Evolutionary conservation across 2,797 vertebrate species (phyloP), one percentile per base, ranked within the genome.

Genomic region (Nasua narica): DNA sequence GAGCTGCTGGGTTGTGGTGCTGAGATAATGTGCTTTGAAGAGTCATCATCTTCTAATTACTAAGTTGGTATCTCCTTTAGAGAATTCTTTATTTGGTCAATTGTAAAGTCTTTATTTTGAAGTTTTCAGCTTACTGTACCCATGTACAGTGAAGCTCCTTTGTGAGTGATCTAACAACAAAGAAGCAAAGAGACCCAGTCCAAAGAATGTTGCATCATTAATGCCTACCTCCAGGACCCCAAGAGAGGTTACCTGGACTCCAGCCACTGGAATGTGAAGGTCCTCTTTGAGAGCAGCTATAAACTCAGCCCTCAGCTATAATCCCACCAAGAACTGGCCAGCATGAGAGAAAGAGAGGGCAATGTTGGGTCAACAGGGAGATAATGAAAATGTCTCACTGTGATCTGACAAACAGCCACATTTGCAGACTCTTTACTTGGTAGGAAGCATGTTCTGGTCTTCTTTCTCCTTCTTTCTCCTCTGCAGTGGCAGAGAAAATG

Each of bases 301-400:
- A 9, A 72, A 60, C 6, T 35, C 62, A 65, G 5, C 16, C 43
- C 14, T 54, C 10, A 0, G 29, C 8, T 13, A 9, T 37, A 58
- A 69, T 54, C 6, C 27, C 54, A 7, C 13, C 43, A n/a, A 29
- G n/a, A 46, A 4, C 8, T 19, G 25, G 3, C 19, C 18, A 11
- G 35, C 1, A 4, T 0, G 1, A 78, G 40, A 23, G 27, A 23
- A 40, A 11, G 10, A 7, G 5, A 60, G 72, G 23, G 4, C 27
- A 19, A 5, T 19, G 3, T 54, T 13, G 11, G 32, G 4, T 52
- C 35, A 23, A 11, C 15, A 3, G 4, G 5, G 19, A 85, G 21
- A 27, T 60, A 43, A 7, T 23, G 21, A 23, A 35, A 35, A 13
- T 12, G 1, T 40, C 3, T 13, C 46, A 2, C 37, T 40, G 32